Evolutionary conservation across 2,113 vertebrate species (phyloP).

Genomic region (Ammospiza nelsoni): DNA sequence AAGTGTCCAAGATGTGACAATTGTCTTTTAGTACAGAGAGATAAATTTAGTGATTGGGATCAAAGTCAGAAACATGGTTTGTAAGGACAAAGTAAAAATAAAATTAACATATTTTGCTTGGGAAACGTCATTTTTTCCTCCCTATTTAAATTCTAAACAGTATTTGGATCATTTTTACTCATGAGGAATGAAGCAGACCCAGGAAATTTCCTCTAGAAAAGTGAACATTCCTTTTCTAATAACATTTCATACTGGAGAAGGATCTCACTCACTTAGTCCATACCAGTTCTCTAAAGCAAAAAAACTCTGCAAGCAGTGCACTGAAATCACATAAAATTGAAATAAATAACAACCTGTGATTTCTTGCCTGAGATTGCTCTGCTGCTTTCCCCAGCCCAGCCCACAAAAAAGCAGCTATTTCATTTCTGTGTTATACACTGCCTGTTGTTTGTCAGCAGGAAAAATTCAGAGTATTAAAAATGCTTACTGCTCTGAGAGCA

Average conservation of each 20-base stretch:
- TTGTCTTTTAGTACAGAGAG: background rate
- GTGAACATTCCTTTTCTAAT: background rate
- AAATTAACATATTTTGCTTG: background rate
- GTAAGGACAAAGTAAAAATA: background rate
- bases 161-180: background rate
- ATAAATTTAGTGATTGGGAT: background rate
- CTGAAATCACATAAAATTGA: background rate
- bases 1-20: background rate
- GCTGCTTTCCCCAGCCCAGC: background rate
- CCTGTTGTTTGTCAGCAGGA: slow-evolving; percentile 19
- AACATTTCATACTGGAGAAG: background rate
- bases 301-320: background rate
- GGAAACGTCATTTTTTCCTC: background rate
- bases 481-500: slow-evolving; percentile 23
- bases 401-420: background rate
- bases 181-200: background rate
- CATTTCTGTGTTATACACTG: background rate
- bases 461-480: slow-evolving; percentile 32
- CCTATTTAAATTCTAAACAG: background rate
- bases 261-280: background rate
- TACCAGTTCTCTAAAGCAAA: background rate
- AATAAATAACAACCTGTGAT: background rate
- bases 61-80: background rate
- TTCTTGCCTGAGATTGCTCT: background rate
- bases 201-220: background rate